phyloP scores from a whole-genome alignment of 2,113 vertebrate genomes.

The Anhinga rufa region DNA sequence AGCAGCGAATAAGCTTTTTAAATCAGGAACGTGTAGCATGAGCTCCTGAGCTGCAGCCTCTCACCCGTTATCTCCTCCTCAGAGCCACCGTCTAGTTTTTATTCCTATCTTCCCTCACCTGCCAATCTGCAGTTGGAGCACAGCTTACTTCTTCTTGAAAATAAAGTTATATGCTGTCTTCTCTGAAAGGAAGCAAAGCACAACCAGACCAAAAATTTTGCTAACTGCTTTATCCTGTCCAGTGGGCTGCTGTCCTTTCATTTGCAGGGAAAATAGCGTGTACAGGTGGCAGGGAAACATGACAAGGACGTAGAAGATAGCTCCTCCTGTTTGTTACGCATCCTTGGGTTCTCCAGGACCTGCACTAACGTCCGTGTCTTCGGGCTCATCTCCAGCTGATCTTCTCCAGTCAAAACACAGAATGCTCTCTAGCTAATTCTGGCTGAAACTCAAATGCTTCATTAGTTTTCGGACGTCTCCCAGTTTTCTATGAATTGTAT shows the following conservation, averaged over 20 bases:
- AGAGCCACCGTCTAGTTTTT: neutral
- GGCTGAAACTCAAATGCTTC: neutral
- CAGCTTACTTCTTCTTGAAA: neutral
- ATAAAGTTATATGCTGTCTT: neutral
- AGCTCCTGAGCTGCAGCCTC: neutral
- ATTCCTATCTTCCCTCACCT: neutral
- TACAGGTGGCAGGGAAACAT: neutral
- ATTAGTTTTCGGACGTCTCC: neutral
- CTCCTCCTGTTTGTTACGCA: neutral
- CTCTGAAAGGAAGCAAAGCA: neutral
- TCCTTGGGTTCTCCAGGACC: neutral
- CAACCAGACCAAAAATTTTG: no score
- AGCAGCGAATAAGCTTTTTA: neutral
- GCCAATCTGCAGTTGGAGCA: neutral
- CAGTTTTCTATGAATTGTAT: neutral
- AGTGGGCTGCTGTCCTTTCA: neutral
- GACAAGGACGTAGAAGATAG: neutral
- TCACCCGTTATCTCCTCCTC: neutral
- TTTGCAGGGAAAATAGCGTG: fast-evolving
- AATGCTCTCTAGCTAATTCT: neutral
- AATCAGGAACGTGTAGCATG: neutral
- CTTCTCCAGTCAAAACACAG: neutral
- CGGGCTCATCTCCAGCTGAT: neutral
- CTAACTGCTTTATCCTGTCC: neutral
- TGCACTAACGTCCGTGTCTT: neutral